A percentile compares a stretch with the other conserved stretches of the same genome.
These are phyloP conservation scores for Ptyas mucosa DNA, from an alignment of 2,113 vertebrate genomes.

Conservation along the genomic window DNA sequence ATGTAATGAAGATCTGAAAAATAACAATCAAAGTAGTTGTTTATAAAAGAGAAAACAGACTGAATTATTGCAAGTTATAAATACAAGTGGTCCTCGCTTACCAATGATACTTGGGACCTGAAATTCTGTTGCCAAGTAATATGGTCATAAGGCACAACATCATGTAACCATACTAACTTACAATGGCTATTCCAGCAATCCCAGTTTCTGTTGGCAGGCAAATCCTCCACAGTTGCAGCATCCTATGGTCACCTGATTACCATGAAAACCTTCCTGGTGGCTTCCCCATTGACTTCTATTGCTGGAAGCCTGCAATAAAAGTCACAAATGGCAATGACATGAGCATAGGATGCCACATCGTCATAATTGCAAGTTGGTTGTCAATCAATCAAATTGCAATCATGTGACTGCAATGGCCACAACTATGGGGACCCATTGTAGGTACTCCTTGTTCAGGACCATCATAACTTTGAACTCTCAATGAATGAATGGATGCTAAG, in stretches of 20 bases:
- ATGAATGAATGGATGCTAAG: neutral
- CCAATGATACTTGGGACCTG: neutral
- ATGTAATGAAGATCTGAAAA: neutral
- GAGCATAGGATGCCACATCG: neutral
- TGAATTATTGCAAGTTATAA: neutral
- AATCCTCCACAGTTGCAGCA: neutral
- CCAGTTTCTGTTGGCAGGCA: neutral
- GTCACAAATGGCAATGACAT: neutral
- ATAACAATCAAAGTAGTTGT: neutral
- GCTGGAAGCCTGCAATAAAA: neutral
- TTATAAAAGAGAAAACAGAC: neutral
- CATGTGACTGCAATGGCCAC: neutral
- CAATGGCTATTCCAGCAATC: neutral
- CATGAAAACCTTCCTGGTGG: neutral
- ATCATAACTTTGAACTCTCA: neutral
- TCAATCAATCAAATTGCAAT: neutral
- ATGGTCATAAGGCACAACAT: neutral
- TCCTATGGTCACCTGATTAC: neutral
- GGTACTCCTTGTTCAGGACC: neutral
- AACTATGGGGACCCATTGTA: neutral
- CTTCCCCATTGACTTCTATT: neutral
- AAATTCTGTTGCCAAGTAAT: neutral
- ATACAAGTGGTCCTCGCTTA: neutral
- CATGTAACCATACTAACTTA: neutral
- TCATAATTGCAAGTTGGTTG: neutral